Percentiles rank a stretch among this genome's conserved stretches.
Evolutionary conservation across 2,888 invertebrate genomes (phyloP).

Genomic region (Plagodis pulveraria): DNA sequence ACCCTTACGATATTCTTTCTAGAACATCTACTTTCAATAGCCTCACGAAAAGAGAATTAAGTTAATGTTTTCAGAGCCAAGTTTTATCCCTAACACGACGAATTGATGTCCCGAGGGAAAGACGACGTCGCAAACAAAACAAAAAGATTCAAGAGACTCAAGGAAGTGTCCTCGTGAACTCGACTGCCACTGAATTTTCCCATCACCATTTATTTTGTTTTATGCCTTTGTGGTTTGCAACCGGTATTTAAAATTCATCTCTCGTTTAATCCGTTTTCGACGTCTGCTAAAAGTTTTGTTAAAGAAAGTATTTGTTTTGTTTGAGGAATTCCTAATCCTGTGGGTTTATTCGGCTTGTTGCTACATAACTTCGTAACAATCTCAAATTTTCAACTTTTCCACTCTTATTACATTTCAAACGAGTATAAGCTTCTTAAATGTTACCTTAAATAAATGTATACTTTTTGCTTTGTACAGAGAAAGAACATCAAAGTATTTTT

Average conservation of each 20-base stretch:
- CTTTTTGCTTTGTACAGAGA: neutral
- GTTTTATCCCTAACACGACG: slow-evolving; percentile 47
- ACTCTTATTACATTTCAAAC: slow-evolving; percentile 1
- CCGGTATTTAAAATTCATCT: slow-evolving; percentile 43
- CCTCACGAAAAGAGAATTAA: slow-evolving; percentile 40
- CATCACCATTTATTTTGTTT: slow-evolving; percentile 35
- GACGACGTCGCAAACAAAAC: slow-evolving; percentile 53
- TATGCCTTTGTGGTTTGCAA: slow-evolving; percentile 35
- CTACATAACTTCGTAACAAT: slow-evolving; percentile 11
- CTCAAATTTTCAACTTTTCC: slow-evolving; percentile 5
- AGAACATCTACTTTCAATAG: slow-evolving; percentile 30
- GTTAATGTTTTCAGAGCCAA: slow-evolving; percentile 52
- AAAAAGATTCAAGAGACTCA: slow-evolving; percentile 54
- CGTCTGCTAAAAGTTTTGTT: slow-evolving; percentile 37
- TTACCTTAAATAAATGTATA: neutral
- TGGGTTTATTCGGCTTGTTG: slow-evolving; percentile 21
- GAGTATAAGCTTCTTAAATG: neutral
- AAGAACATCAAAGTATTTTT: neutral
- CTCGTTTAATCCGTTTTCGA: slow-evolving; percentile 40
- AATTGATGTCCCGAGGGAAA: slow-evolving; percentile 50
- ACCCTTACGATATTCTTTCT: slow-evolving; percentile 1
- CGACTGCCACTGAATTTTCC: slow-evolving; percentile 49
- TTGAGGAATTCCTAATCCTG: slow-evolving; percentile 29
- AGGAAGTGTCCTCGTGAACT: slow-evolving; percentile 49
- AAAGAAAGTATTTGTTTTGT: slow-evolving; percentile 38